Base-by-base conservation (phyloP, 2,888 invertebrate species). In the Pterostichus madidus region DNA sequence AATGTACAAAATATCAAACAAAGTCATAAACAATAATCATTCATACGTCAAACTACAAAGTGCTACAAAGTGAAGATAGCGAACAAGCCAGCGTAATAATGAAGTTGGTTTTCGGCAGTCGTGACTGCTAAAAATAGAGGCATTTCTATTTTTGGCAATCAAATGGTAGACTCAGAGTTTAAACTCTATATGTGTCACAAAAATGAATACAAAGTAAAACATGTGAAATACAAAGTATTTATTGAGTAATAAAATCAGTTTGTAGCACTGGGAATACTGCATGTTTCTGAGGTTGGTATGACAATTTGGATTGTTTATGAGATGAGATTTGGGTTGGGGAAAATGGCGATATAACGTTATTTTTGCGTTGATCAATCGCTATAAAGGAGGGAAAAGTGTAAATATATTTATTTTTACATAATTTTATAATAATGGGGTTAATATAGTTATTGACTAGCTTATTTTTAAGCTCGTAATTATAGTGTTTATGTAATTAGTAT, bases 291-390 rank as follows among this genome's bases (percentile, higher is more conserved):
- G 6, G 39, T 39, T 39, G 39, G 39, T 59, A 24, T 35, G 35
- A 11, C 35, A 32, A 31, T 13, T n/a, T 64, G 11, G 13, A 24
- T 59, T 59, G 24, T 71, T 71, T 71, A 71, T 44, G 39, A 44
- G 10, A 56, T 24, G 24, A 24, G 24, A n/a, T 39, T 5, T 13
- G 11, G 44, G 68, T 64, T 31, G 32, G 13, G 5, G 15, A 71
- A 71, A 71, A 71, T 71, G 68, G 68, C 68, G 68, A 15, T 71
- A 4, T 71, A 24, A 39, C 68, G 44, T 71, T 71, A 39, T 71
- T 44, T 44, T 71, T 44, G n/a, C 44, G 68, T 44, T 17, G 10
- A 17, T 15, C 13, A 17, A 15, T 11, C 13, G 13, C 39, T n/a
- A 24, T 39, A 35, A 56, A 35, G 76, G 53, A 77, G 31, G 56